Conservation (phyloP, 1,140 invertebrate genomes). For the Piezodorus guildinii region DNA sequence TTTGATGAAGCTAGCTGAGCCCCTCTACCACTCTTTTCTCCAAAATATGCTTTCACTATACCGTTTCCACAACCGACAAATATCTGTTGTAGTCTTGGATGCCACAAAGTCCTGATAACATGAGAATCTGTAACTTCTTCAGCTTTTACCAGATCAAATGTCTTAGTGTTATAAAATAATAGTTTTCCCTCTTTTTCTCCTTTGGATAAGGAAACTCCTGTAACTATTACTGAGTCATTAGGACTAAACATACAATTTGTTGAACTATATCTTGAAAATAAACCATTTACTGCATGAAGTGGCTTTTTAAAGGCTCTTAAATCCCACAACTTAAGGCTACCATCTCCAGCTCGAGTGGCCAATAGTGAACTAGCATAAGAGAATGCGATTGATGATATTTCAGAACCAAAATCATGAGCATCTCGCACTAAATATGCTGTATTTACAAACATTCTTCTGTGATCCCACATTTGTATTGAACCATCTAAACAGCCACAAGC, state of each 20-base stretch:
- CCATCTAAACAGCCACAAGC: slow-evolving; percentile 90
- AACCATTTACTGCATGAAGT: slow-evolving; percentile 49
- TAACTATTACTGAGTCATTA: slow-evolving; percentile 78
- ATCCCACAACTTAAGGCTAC: slow-evolving; percentile 93
- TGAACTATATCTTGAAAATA: slow-evolving; percentile 54
- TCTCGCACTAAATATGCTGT: slow-evolving; percentile 61
- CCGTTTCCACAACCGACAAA: slow-evolving; percentile 89
- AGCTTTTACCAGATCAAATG: slow-evolving; percentile 59
- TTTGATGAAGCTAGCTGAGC: slow-evolving; percentile 84
- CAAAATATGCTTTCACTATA: slow-evolving; percentile 80
- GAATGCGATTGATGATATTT: slow-evolving; percentile 75
- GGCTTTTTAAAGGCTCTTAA: slow-evolving; percentile 70
- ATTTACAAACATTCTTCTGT: slow-evolving; percentile 69
- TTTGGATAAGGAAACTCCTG: slow-evolving; percentile 70
- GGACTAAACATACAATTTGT: slow-evolving; percentile 72
- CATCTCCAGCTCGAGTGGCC: slow-evolving; percentile 77
- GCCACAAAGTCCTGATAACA: slow-evolving; percentile 86
- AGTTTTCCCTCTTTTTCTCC: slow-evolving; percentile 59
- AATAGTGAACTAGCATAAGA: slow-evolving; percentile 77
- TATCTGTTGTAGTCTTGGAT: slow-evolving; percentile 93
- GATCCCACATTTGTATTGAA: slow-evolving; percentile 96
- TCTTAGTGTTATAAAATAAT: slow-evolving; percentile 70
- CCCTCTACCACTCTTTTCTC: slow-evolving; percentile 74
- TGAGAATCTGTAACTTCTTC: slow-evolving; percentile 67
- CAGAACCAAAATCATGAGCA: slow-evolving; percentile 69